Percentiles rank a stretch among this genome's conserved stretches.
phyloP scores from a whole-genome alignment of 2,113 vertebrate genomes.

The Colistium nudipinnis region DNA sequence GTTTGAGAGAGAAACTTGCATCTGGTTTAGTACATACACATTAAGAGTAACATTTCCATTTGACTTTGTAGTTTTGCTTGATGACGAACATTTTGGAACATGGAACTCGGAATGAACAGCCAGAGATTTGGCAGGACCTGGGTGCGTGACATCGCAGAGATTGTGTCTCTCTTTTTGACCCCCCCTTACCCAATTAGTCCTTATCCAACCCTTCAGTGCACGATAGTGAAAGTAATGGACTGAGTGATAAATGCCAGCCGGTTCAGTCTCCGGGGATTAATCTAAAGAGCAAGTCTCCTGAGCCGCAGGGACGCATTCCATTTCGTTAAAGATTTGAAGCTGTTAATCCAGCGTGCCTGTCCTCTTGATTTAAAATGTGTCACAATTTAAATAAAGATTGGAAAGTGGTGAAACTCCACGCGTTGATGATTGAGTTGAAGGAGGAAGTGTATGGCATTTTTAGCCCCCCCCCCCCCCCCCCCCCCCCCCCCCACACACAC shows the following conservation, averaged over 20 bases:
- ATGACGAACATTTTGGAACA: neutral
- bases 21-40: neutral
- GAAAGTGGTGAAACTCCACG: neutral
- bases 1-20: neutral
- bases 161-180: constrained; percentile 15
- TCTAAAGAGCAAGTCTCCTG: neutral
- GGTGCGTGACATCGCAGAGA: neutral
- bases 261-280: constrained; percentile 19
- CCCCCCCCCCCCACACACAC: too few relatives aligned
- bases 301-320: neutral
- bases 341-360: neutral
- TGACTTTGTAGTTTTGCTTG: neutral
- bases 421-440: too few relatives aligned
- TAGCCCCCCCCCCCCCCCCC: too few relatives aligned
- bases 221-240: constrained; percentile 53
- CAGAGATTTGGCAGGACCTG: constrained; percentile 13
- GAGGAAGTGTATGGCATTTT: neutral
- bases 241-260: constrained; percentile 40
- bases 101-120: neutral
- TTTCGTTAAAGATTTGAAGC: constrained; percentile 10
- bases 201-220: constrained; percentile 39
- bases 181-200: constrained; percentile 43
- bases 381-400: neutral
- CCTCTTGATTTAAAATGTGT: neutral
- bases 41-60: neutral